Conservation (phyloP, 2,888 invertebrate genomes). For the Heliconius aoede region DNA sequence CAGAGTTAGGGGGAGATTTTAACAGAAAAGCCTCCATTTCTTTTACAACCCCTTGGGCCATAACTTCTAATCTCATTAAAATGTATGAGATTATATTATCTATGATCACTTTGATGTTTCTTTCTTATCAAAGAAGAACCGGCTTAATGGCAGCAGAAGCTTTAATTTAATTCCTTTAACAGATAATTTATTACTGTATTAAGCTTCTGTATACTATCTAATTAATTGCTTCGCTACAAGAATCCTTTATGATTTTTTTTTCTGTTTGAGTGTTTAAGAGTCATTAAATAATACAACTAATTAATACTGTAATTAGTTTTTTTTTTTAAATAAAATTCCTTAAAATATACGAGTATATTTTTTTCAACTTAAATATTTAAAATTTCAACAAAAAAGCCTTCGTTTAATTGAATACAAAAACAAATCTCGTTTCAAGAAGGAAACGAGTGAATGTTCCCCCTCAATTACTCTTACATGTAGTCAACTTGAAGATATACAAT, state of each 20-base stretch:
- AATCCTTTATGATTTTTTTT: not conserved
- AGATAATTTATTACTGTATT: constrained; percentile 30
- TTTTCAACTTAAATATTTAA: not conserved
- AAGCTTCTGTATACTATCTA: constrained; percentile 12
- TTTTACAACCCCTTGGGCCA: constrained; percentile 18
- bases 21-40: not conserved
- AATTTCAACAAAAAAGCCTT: constrained; percentile 37
- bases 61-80: constrained; percentile 49
- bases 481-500: constrained; percentile 57
- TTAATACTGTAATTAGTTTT: not conserved
- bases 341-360: no score
- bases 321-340: not conserved
- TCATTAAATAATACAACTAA: not conserved
- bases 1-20: not conserved
- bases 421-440: constrained; percentile 61
- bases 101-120: constrained; percentile 50
- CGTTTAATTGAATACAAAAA: constrained; percentile 48
- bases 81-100: constrained; percentile 49
- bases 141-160: constrained; percentile 46
- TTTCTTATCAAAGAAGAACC: constrained; percentile 45
- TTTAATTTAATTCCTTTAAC: constrained; percentile 45
- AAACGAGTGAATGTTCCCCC: constrained; percentile 65
- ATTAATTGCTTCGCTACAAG: not conserved
- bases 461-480: constrained; percentile 58
- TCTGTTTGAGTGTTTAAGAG: not conserved